phyloP scores from a whole-genome alignment of 2,797 vertebrate genomes.

The Chaetophractus vellerosus region DNA sequence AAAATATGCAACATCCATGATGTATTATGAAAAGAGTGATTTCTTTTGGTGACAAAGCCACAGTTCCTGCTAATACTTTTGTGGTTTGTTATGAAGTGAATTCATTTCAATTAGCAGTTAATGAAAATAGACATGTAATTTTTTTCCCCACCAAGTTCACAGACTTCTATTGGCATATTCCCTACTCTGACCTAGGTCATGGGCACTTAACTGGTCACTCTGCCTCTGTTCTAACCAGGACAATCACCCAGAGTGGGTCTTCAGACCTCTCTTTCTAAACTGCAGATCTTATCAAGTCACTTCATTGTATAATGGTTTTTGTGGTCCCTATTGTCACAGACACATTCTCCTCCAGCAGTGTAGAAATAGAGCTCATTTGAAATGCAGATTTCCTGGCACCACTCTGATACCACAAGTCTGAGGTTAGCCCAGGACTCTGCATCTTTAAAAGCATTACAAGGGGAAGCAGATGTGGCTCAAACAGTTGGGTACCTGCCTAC shows the following conservation, averaged over 20 bases:
- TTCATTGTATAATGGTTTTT: neutral
- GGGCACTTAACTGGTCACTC: neutral
- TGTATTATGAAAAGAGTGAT: neutral
- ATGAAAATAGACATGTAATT: conserved; percentile 23
- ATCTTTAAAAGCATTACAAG: neutral
- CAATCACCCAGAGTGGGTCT: neutral
- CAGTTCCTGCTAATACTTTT: neutral
- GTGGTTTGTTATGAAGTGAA: conserved; percentile 16
- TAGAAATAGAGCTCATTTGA: neutral
- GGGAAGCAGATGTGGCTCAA: too few relatives aligned
- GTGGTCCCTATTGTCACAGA: neutral
- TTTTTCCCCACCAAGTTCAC: neutral
- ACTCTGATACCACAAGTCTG: neutral
- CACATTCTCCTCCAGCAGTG: neutral
- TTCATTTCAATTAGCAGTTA: neutral
- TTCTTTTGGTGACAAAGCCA: neutral
- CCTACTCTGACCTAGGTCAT: neutral
- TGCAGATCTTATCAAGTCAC: neutral
- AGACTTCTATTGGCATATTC: neutral
- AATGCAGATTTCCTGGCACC: neutral
- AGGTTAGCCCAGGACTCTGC: neutral
- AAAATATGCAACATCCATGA: neutral
- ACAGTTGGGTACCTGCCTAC: too few relatives aligned
- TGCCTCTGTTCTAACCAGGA: neutral
- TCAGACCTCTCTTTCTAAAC: conserved; percentile 7